Percentiles rank a stretch among this genome's conserved stretches.
Conservation (phyloP, 2,113 vertebrate genomes). For the Phocoena phocoena region DNA sequence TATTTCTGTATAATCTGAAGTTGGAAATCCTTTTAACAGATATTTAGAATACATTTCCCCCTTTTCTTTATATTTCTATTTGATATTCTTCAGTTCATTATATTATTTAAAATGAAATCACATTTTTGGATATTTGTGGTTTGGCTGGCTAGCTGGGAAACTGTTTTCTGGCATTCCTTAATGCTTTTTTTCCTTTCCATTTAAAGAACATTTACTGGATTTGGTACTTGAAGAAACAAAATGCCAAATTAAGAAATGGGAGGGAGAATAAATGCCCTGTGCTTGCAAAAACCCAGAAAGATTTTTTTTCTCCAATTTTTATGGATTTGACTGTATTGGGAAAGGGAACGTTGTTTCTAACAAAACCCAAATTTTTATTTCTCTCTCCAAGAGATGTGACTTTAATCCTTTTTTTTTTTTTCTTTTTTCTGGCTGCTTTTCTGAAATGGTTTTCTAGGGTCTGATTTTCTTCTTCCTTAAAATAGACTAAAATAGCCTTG, state of each 20-base stretch:
- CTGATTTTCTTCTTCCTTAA: constrained; percentile 49
- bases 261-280: neutral
- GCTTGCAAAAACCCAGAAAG: neutral
- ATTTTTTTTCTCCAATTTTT: neutral
- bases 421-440: neutral
- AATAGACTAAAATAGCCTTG: constrained; percentile 40
- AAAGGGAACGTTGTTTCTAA: constrained; percentile 1
- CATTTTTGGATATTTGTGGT: constrained; percentile 67
- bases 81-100: constrained; percentile 40
- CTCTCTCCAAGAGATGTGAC: neutral
- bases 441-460: neutral
- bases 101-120: constrained; percentile 65
- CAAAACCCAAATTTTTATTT: constrained; percentile 23
- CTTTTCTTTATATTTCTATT: constrained; percentile 50
- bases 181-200: constrained; percentile 66
- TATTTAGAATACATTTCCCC: constrained; percentile 35
- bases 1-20: neutral
- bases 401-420: neutral
- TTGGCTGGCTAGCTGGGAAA: constrained; percentile 74
- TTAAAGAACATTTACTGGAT: constrained; percentile 72
- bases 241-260: constrained; percentile 33
- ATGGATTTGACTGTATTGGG: neutral
- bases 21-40: neutral
- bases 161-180: constrained; percentile 54
- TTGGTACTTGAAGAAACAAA: constrained; percentile 57